Evolutionary conservation across 1,140 invertebrate genomes (phyloP).

Genomic region (Aphis craccivora): DNA sequence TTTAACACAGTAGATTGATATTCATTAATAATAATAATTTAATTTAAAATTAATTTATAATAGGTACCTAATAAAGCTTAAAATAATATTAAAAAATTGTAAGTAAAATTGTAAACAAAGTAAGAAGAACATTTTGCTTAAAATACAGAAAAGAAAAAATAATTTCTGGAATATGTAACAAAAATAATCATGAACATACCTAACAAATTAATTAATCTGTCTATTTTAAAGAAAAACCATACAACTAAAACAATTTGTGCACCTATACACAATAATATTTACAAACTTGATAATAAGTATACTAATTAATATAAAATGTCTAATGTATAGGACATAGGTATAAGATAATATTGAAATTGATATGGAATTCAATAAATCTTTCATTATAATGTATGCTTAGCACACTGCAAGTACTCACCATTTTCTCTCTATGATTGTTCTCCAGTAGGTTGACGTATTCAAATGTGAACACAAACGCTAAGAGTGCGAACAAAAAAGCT

Average conservation of each 20-base stretch:
- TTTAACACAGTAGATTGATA: background rate
- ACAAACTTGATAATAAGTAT: background rate
- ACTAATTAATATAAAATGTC: background rate
- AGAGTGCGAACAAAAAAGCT: slow-evolving; percentile 74
- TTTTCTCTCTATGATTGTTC: slow-evolving; percentile 79
- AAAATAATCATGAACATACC: background rate
- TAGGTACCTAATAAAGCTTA: background rate
- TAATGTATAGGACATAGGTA: background rate
- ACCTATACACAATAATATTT: background rate
- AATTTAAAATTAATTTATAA: background rate
- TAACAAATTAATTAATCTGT: background rate
- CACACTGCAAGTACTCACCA: slow-evolving; percentile 66
- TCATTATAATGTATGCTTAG: background rate
- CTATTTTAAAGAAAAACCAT: background rate
- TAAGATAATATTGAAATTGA: background rate
- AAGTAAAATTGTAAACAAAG: background rate
- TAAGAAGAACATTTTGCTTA: background rate
- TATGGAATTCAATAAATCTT: background rate
- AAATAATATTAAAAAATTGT: background rate
- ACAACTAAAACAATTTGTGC: background rate
- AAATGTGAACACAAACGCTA: slow-evolving; percentile 88
- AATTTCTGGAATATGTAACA: background rate
- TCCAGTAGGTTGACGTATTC: slow-evolving; percentile 90
- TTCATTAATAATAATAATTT: background rate
- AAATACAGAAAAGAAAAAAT: background rate